phyloP scores from a whole-genome alignment of 2,797 vertebrate genomes.

The Myotis vivesi region DNA sequence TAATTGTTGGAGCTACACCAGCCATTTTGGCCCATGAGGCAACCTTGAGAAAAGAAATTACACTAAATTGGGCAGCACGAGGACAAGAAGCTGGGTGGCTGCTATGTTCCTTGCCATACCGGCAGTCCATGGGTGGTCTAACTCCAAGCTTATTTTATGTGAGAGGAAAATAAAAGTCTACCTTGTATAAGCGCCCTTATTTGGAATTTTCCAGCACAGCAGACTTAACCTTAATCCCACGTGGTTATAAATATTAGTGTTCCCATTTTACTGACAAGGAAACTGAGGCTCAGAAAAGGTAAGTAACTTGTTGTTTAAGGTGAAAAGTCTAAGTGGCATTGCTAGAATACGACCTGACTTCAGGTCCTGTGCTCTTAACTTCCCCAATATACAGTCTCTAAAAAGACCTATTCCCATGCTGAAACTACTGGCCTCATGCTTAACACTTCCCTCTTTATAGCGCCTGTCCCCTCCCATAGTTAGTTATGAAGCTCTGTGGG shows the following conservation, averaged over 20 bases:
- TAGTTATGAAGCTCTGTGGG: neutral
- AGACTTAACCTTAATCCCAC: neutral
- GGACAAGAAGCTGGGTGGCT: neutral
- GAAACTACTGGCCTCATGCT: neutral
- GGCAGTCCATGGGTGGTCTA: neutral
- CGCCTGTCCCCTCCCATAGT: neutral
- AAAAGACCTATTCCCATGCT: neutral
- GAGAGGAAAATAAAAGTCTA: slow-evolving; percentile 4
- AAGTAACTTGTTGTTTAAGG: slow-evolving; percentile 7
- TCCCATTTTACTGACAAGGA: slow-evolving; percentile 12
- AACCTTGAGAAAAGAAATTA: neutral
- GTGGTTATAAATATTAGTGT: neutral
- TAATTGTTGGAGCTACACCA: neutral
- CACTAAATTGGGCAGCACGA: neutral
- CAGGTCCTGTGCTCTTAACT: neutral
- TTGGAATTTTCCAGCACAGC: neutral
- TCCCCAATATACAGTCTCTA: neutral
- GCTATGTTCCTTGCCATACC: neutral
- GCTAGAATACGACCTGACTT: neutral
- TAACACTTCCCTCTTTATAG: neutral
- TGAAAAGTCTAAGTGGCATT: neutral
- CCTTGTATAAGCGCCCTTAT: neutral
- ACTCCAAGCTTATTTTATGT: neutral
- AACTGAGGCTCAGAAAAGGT: slow-evolving; percentile 7
- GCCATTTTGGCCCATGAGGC: neutral